Conservation (phyloP, 2,797 vertebrate genomes). For the Cheirogaleus major region DNA sequence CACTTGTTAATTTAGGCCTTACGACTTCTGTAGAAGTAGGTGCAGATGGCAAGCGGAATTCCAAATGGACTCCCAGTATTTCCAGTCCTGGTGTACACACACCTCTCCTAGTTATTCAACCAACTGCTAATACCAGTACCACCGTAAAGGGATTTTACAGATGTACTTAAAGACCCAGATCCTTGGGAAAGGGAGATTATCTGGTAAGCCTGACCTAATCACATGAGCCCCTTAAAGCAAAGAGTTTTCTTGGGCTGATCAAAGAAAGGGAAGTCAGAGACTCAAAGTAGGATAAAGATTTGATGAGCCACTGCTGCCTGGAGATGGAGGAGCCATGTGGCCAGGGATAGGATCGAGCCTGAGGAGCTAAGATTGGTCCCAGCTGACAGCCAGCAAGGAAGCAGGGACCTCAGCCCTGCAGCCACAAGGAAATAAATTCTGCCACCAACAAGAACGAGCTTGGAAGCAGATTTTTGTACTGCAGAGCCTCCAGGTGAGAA, state of each 20-base stretch:
- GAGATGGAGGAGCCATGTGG: background rate
- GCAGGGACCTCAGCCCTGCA: background rate
- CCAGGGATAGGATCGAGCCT: background rate
- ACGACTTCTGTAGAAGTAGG: background rate
- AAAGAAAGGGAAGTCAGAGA: background rate
- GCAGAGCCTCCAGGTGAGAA: background rate
- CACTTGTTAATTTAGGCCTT: background rate
- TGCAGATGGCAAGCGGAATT: background rate
- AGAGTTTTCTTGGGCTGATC: background rate
- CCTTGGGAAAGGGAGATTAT: background rate
- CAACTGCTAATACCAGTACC: background rate
- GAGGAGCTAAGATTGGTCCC: background rate
- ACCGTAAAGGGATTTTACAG: background rate
- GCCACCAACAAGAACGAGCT: background rate
- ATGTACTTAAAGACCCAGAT: background rate
- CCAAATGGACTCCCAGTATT: background rate
- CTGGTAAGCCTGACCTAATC: background rate
- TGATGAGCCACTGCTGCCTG: background rate
- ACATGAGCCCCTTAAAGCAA: background rate
- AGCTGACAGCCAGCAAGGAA: background rate
- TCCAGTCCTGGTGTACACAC: background rate
- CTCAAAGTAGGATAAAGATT: background rate
- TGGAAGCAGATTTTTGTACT: background rate
- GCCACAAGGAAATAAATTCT: constrained; percentile 3
- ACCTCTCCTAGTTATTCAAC: background rate